Percentiles rank a stretch among this genome's conserved stretches.
Evolutionary conservation across 2,888 invertebrate species (phyloP).

Genomic region (Stenurella melanura): DNA sequence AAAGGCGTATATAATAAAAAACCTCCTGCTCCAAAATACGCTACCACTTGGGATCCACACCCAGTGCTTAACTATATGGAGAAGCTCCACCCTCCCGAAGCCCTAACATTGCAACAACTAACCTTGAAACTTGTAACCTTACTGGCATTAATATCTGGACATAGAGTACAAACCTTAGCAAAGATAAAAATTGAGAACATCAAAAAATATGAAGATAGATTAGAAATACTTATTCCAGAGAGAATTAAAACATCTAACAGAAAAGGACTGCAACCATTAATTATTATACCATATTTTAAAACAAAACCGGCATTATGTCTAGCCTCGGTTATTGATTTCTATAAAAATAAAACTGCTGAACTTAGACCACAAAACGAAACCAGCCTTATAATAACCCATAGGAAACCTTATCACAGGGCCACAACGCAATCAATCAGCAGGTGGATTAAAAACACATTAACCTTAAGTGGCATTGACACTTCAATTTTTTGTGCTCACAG

Average conservation of each 20-base stretch:
- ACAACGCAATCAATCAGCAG: not conserved
- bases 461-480: not conserved
- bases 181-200: constrained; percentile 15
- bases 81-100: no score
- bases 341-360: not conserved
- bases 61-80: constrained; percentile 6
- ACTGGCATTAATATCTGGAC: no score
- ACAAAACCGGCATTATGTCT: not conserved
- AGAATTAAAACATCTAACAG: constrained; percentile 13
- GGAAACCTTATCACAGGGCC: not conserved
- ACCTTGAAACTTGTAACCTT: no score
- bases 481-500: not conserved
- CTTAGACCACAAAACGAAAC: not conserved
- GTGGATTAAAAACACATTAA: not conserved
- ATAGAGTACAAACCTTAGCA: not conserved
- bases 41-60: constrained; percentile 37
- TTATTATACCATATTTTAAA: constrained; percentile 17
- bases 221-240: constrained; percentile 22
- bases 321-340: not conserved
- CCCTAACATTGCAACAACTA: no score
- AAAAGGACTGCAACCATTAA: constrained; percentile 9
- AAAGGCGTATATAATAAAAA: constrained; percentile 35
- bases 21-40: constrained; percentile 37
- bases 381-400: not conserved
- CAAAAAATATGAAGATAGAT: not conserved